Percentiles rank a stretch among this genome's conserved stretches.
phyloP scores from a whole-genome alignment of 2,797 vertebrate genomes.

The Oophaga sylvatica region DNA sequence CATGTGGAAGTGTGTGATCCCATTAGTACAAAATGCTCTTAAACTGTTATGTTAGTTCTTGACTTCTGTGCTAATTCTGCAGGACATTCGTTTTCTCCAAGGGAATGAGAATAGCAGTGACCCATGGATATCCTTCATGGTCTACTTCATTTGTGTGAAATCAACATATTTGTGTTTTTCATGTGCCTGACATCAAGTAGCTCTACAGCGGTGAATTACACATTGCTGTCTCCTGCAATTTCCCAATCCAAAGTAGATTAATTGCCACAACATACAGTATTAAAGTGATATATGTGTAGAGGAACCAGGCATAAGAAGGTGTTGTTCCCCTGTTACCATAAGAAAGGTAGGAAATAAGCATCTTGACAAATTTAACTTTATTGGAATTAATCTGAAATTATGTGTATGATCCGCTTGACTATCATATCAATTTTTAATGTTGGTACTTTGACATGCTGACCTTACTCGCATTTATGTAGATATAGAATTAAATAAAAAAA shows the following conservation, averaged over 20 bases:
- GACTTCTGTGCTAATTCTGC: conserved; percentile 38
- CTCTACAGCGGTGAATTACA: conserved; percentile 51
- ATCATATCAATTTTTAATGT: too few relatives aligned
- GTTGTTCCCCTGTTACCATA: background rate
- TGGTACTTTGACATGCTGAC: too few relatives aligned
- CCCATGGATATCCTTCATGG: conserved; percentile 58
- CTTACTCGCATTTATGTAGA: too few relatives aligned
- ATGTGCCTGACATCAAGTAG: conserved; percentile 53
- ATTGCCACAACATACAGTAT: background rate
- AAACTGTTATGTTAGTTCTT: conserved; percentile 25
- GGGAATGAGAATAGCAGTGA: conserved; percentile 51
- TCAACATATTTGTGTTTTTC: conserved; percentile 56
- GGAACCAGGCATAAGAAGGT: background rate
- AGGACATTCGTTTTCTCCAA: conserved; percentile 49
- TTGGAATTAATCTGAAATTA: too few relatives aligned
- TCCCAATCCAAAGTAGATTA: conserved; percentile 44
- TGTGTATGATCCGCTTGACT: too few relatives aligned
- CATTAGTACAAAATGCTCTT: conserved; percentile 21
- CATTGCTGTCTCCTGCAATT: conserved; percentile 49
- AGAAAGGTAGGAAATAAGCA: too few relatives aligned
- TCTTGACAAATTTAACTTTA: too few relatives aligned
- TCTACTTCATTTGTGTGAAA: conserved; percentile 41
- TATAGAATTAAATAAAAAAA: too few relatives aligned
- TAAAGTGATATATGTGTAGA: background rate
- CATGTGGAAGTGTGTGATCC: conserved; percentile 5